Conservation (phyloP, 2,797 vertebrate genomes). For the Lepilemur septentrionalis region DNA sequence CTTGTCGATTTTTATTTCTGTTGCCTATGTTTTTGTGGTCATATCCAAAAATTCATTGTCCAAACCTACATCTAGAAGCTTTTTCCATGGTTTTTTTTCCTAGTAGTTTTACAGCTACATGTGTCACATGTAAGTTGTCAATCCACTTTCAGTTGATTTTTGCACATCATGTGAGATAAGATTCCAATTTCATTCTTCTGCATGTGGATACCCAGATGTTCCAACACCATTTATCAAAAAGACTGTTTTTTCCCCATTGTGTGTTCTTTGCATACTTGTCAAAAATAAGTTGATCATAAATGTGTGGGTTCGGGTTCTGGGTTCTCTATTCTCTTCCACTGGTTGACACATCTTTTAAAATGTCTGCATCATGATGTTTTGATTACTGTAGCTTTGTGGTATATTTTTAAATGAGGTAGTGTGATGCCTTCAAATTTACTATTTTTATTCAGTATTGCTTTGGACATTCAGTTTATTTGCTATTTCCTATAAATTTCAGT, state of each 20-base stretch:
- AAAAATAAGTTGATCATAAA: background rate
- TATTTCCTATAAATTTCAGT: background rate
- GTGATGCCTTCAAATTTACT: background rate
- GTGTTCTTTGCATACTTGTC: background rate
- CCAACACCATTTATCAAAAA: background rate
- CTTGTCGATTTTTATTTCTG: background rate
- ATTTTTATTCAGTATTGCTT: background rate
- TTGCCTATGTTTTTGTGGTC: background rate
- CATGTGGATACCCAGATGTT: background rate
- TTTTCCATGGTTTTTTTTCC: background rate
- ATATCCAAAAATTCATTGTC: background rate
- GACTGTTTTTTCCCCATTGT: background rate
- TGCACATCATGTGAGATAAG: background rate
- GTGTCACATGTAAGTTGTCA: background rate
- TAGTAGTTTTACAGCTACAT: background rate
- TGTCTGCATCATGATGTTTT: background rate
- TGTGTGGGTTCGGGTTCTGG: background rate
- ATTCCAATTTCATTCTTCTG: background rate
- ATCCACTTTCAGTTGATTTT: background rate
- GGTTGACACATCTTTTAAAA: background rate
- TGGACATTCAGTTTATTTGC: background rate
- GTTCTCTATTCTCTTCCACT: background rate
- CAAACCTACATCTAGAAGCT: background rate
- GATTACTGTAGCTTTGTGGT: background rate
- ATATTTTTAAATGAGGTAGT: background rate